Conservation (phyloP, 37 sponge, comb jelly and placozoan genomes). For the Eunapius fragilis region DNA sequence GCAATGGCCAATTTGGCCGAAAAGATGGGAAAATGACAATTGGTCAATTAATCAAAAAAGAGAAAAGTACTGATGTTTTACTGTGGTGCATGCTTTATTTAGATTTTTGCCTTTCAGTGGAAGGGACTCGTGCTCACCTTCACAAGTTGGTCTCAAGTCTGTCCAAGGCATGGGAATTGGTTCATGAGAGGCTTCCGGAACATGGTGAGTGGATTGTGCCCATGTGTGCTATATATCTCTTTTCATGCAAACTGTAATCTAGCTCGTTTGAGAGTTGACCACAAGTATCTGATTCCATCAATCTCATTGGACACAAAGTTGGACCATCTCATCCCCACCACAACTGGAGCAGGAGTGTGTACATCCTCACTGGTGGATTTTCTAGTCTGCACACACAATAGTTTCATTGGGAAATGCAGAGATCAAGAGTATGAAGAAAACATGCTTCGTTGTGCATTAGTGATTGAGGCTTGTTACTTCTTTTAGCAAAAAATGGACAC, state of each 20-base stretch:
- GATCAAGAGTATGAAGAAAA: slow-evolving; percentile 3
- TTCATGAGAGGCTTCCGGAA: slow-evolving; percentile 48
- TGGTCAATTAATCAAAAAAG: slow-evolving; percentile 32
- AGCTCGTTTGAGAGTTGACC: slow-evolving; percentile 58
- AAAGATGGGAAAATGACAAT: slow-evolving; percentile 38
- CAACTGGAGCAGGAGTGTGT: slow-evolving; percentile 64
- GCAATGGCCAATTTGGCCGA: slow-evolving; percentile 44
- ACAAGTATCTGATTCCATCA: slow-evolving; percentile 20
- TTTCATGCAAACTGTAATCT: background rate
- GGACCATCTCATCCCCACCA: slow-evolving; percentile 72
- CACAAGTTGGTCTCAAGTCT: slow-evolving; percentile 36
- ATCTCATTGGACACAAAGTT: slow-evolving; percentile 26
- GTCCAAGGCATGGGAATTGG: slow-evolving; percentile 58
- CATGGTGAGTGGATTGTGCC: slow-evolving; percentile 30
- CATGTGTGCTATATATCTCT: background rate
- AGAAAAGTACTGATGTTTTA: background rate
- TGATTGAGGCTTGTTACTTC: background rate
- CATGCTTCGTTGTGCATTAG: background rate
- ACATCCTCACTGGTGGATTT: slow-evolving; percentile 67
- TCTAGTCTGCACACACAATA: slow-evolving; percentile 65
- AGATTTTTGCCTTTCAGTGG: slow-evolving; percentile 21
- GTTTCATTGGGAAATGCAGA: slow-evolving; percentile 64
- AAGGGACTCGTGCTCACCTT: slow-evolving; percentile 12
- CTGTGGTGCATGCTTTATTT: background rate
- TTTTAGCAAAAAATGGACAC: slow-evolving; percentile 4